phyloP scores from a whole-genome alignment of 1,140 invertebrate genomes.

The Paralvinella palmiformis region DNA sequence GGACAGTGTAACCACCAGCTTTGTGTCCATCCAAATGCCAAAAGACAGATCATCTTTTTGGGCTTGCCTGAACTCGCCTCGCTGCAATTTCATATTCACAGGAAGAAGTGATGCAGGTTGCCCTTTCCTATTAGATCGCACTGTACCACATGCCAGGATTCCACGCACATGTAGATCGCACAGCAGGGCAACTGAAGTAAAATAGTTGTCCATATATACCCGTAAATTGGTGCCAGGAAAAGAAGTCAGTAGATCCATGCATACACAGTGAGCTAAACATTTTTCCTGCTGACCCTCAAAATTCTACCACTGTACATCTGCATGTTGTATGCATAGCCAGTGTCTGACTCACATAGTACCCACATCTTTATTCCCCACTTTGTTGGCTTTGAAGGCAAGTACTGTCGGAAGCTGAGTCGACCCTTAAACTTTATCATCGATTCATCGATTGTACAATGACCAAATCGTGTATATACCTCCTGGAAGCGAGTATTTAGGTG shows the following conservation, averaged over 20 bases:
- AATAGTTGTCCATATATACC: slow-evolving; percentile 7
- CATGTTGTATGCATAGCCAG: slow-evolving; percentile 10
- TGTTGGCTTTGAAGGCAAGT: slow-evolving; percentile 19
- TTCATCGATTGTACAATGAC: slow-evolving; percentile 19
- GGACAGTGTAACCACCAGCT: not conserved
- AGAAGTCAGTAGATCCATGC: not conserved
- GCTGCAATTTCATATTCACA: not conserved
- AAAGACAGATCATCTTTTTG: slow-evolving; percentile 1
- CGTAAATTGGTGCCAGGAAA: not conserved
- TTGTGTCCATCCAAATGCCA: slow-evolving; percentile 3
- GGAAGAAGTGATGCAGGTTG: not conserved
- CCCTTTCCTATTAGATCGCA: not conserved
- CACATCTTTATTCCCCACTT: slow-evolving; percentile 21
- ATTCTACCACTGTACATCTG: slow-evolving; percentile 9
- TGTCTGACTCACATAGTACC: slow-evolving; percentile 12
- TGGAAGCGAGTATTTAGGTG: not conserved
- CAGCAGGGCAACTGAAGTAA: slow-evolving; percentile 1
- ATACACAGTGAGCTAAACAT: not conserved
- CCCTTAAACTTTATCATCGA: slow-evolving; percentile 20
- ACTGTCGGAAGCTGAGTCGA: slow-evolving; percentile 15
- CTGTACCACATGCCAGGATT: not conserved
- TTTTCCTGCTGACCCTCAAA: not conserved
- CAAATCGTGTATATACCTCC: not conserved
- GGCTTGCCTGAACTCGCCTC: not conserved
- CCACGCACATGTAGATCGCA: not conserved